A percentile compares a stretch with the other conserved stretches of the same genome.
These are phyloP conservation scores for Hippopotamus amphibius DNA, from an alignment of 2,113 vertebrate species.

Conservation along the genomic window DNA sequence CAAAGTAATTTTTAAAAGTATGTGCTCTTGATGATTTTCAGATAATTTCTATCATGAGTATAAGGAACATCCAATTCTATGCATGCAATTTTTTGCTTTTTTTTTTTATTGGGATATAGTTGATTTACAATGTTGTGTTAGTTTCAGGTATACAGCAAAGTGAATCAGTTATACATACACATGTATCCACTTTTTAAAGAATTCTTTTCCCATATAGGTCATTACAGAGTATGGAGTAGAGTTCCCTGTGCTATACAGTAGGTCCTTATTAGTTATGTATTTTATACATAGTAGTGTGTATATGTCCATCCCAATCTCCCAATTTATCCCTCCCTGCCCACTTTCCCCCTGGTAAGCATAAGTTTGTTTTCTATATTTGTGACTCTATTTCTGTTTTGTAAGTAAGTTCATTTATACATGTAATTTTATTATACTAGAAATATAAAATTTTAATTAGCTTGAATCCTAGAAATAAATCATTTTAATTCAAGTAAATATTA, in stretches of 20 bases:
- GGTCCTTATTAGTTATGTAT: not conserved
- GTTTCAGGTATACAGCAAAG: not conserved
- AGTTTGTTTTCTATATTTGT: not conserved
- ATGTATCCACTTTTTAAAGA: not conserved
- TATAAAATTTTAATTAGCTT: not conserved
- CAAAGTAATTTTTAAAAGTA: conserved; percentile 7
- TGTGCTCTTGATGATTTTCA: conserved; percentile 18
- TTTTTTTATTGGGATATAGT: not conserved
- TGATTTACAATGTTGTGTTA: not conserved
- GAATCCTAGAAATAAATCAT: not conserved
- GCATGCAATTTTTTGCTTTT: not conserved
- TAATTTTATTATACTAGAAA: conserved; percentile 15
- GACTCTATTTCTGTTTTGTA: not conserved
- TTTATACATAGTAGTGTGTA: not conserved
- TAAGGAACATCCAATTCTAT: not conserved
- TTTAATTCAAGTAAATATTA: conserved; percentile 34
- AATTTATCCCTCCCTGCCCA: not conserved
- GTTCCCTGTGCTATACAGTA: not conserved
- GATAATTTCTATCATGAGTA: not conserved
- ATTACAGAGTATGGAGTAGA: not conserved
- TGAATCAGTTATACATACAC: not conserved
- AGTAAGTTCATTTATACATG: not conserved
- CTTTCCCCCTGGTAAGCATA: not conserved
- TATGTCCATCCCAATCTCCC: not conserved
- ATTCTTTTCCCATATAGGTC: not conserved